Evolutionary conservation across 2,113 vertebrate species (phyloP), one percentile per base, ranked within the genome.

Genomic region (Platichthys flesus): DNA sequence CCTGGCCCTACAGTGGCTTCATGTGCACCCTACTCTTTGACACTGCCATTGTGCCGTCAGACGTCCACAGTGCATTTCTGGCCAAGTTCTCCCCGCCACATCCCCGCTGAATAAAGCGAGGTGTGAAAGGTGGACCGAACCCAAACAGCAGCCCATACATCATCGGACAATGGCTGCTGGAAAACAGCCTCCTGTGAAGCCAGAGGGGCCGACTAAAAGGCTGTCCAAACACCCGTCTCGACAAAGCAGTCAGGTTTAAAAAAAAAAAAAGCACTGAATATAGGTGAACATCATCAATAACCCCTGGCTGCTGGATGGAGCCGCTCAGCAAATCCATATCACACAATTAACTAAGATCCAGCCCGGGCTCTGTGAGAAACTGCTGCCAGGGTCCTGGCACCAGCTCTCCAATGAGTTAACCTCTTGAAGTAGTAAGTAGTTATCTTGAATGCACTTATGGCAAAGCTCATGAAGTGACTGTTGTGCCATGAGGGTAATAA

Each of bases 111-210:
- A 89, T 89, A 86, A 83, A 85, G 82, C 81, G 9, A 8, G 4
- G 76, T 79, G 71, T 84, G 81, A 84, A 77, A 86, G 88, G 85
- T 83, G 85, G 78, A 83, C 78, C 26, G 20, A 73, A 61, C 85
- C 70, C 76, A 82, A 84, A 85, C 74, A 85, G 80, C 71, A 76
- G 83, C 79, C 71, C 79, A 87, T 89, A 89, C 79, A 91, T 91
- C 88, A 90, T 85, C 81, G 81, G 68, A 91, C 90, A 91, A 91
- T 87, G 76, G 88, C 85, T 79, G 85, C 56, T 87, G 76, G 81
- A 74, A 80, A 88, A 83, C 37, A 82, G 73, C 74, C 70, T 79
- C 75, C 14, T 45, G 77, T 71, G 6, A 47, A 76, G 72, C 62
- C 51, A 40, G 67, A 8, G 56, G 60, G 81, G 90, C 85, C 69